Evolutionary conservation across 2,888 invertebrate genomes (phyloP).

Genomic region (Agriopis aurantiaria): DNA sequence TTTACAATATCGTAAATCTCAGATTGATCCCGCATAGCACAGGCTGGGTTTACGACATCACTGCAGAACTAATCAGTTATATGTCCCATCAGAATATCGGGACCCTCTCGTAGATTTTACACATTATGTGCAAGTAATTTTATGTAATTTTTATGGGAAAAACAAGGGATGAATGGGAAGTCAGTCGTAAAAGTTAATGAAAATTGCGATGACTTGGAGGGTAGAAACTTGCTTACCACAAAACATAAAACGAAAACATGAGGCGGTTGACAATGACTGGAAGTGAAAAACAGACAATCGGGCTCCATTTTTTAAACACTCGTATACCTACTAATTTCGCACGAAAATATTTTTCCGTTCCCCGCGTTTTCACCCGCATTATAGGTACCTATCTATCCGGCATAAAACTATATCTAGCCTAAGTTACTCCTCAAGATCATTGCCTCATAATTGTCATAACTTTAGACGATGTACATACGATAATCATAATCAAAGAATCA

Average conservation of each 20-base stretch:
- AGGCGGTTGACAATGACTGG: neutral
- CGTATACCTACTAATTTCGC: too few relatives aligned
- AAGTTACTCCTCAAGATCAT: too few relatives aligned
- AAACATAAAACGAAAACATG: neutral
- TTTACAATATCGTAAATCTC: slow-evolving; percentile 76
- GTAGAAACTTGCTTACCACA: slow-evolving; percentile 1
- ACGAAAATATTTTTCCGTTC: too few relatives aligned
- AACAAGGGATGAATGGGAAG: slow-evolving; percentile 53
- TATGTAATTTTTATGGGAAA: slow-evolving; percentile 55
- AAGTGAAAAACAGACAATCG: neutral
- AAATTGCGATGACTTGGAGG: slow-evolving; percentile 34
- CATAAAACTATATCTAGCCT: too few relatives aligned
- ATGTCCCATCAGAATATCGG: slow-evolving; percentile 36
- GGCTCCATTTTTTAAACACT: too few relatives aligned
- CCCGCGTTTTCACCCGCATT: too few relatives aligned
- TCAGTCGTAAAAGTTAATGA: slow-evolving; percentile 47
- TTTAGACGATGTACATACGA: too few relatives aligned
- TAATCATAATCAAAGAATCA: too few relatives aligned
- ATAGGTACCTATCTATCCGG: too few relatives aligned
- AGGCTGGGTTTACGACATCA: slow-evolving; percentile 65
- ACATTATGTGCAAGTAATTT: slow-evolving; percentile 44
- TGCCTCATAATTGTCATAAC: too few relatives aligned
- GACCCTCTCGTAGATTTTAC: slow-evolving; percentile 54
- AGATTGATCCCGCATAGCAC: slow-evolving; percentile 68
- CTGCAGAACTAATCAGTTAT: slow-evolving; percentile 75